These are phyloP conservation scores for Palythoa caribaeorum DNA, from an alignment of 92 coral and sea anemone genomes.

Conservation along the genomic window DNA sequence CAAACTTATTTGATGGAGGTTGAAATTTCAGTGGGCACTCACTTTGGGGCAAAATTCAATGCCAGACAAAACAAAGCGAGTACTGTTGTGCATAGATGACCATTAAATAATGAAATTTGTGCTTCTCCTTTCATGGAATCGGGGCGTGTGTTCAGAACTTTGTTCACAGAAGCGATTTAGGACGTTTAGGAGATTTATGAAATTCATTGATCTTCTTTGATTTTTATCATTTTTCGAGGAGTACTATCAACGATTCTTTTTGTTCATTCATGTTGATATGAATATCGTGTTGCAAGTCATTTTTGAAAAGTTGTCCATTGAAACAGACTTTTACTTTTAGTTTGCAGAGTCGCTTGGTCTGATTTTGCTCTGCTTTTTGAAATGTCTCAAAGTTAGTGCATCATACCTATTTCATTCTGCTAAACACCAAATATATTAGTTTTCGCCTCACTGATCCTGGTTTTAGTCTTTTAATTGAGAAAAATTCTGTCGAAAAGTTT, in stretches of 20 bases:
- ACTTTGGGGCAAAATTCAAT: neutral
- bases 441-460: too few relatives aligned
- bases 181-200: neutral
- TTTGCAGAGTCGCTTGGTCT: too few relatives aligned
- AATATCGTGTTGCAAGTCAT: too few relatives aligned
- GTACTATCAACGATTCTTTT: neutral
- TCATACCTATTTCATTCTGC: too few relatives aligned
- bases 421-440: too few relatives aligned
- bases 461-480: too few relatives aligned
- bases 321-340: too few relatives aligned
- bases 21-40: neutral
- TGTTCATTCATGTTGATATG: neutral
- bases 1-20: neutral
- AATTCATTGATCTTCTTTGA: neutral
- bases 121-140: neutral
- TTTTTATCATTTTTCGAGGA: neutral
- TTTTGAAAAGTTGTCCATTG: too few relatives aligned
- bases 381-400: too few relatives aligned
- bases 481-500: too few relatives aligned
- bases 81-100: neutral
- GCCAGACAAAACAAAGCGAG: neutral
- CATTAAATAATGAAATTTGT: neutral
- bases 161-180: neutral
- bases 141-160: neutral
- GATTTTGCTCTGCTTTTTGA: too few relatives aligned